phyloP scores from a whole-genome alignment of 2,797 vertebrate species.

The Limnodromus scolopaceus region DNA sequence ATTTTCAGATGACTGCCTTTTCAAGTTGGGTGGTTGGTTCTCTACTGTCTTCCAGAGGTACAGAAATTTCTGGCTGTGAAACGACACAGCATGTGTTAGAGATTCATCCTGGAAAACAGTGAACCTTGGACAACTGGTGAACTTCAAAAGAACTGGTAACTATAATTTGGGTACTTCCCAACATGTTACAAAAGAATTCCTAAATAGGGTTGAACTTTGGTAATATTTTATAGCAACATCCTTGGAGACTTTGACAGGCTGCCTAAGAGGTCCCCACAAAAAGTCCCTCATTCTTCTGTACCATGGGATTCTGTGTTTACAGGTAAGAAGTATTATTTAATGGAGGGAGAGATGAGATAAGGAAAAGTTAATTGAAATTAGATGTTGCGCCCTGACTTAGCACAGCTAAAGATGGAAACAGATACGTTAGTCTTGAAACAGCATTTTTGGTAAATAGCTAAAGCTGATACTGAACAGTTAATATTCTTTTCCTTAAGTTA shows the following conservation, averaged over 20 bases:
- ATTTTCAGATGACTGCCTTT: neutral
- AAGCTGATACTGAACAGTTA: neutral
- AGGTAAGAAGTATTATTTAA: neutral
- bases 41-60: neutral
- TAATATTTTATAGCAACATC: neutral
- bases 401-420: neutral
- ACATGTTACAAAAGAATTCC: neutral
- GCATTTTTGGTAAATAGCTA: neutral
- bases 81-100: neutral
- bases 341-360: neutral
- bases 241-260: neutral
- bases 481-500: neutral
- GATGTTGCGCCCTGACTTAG: neutral
- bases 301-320: neutral
- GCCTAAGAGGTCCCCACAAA: neutral
- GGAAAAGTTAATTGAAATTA: neutral
- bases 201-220: neutral
- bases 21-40: neutral
- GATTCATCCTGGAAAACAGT: neutral
- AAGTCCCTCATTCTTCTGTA: neutral
- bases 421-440: neutral
- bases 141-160: neutral
- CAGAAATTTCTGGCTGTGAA: neutral
- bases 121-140: neutral
- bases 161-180: neutral